Evolutionary conservation across 2,113 vertebrate species (phyloP), one percentile per base, ranked within the genome.

Genomic region (Lucifuga dentata): DNA sequence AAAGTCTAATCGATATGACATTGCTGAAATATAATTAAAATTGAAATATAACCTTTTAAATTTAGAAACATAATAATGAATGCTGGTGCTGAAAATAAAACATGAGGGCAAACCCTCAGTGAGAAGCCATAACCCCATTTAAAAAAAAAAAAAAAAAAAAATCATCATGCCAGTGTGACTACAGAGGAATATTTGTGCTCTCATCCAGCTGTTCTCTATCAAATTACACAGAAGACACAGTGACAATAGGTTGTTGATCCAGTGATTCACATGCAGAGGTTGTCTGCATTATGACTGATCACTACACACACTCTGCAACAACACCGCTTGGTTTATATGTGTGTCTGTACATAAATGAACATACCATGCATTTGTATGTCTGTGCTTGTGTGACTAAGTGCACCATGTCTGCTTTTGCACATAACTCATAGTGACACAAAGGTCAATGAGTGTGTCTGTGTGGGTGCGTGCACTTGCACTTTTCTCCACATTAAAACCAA

Each of bases 161-260:
- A 49, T 36, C 13, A 65, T 59, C 26, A 48, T 23, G 10, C 33
- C 38, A 55, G 59, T 48, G 64, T 2, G 40, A 53, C 41, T 35
- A 51, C 8, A 44, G 38, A 67, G 46, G 38, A 74, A 66, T 62
- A 68, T 74, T 59, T 0, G 33, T 51, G 3, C 32, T 41, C 73
- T 48, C 43, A 50, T 75, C 52, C 80, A 83, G 82, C 78, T 87
- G 85, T 78, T 72, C 70, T 73, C 36, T 8, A 51, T 87, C 80
- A 83, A 62, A 73, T 78, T 63, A 69, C 80, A 76, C 8, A 9
- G 24, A 82, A 41, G 53, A 40, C 48, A 44, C 35, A 55, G 51
- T 15, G 43, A 86, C 76, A 89, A 87, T 64, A 46, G 78, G 20
- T 21, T 85, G 80, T 82, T 87, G 73, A 72, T 63, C 36, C 52